Conservation (phyloP, 2,113 vertebrate genomes). For the Brachyhypopomus occidentalis region DNA sequence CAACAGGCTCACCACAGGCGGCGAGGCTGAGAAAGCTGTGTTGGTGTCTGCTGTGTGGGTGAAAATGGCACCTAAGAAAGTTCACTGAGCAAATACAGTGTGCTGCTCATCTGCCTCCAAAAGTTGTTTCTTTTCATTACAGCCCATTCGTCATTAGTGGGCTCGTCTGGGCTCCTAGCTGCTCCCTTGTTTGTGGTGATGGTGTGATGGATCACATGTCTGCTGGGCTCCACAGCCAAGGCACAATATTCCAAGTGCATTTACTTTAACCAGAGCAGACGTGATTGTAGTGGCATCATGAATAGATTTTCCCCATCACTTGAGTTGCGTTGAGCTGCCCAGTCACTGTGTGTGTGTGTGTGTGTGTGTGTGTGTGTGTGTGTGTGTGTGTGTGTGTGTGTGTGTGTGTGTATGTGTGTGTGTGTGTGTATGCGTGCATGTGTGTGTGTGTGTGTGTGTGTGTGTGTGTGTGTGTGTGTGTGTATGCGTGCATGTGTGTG, state of each 20-base stretch:
- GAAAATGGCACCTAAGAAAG: slow-evolving; percentile 20
- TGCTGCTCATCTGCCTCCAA: slow-evolving; percentile 2
- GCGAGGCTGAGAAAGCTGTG: slow-evolving; percentile 6
- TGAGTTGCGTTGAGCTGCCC: neutral
- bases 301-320: slow-evolving; percentile 18
- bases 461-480: neutral
- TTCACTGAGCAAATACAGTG: slow-evolving; percentile 3
- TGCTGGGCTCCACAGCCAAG: neutral
- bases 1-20: neutral
- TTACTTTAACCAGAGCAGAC: slow-evolving; percentile 36
- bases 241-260: slow-evolving; percentile 36
- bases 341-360: slow-evolving; percentile 4
- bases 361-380: slow-evolving; percentile 7
- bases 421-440: slow-evolving; percentile 8
- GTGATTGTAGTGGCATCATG: neutral
- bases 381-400: slow-evolving; percentile 23
- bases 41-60: neutral
- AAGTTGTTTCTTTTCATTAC: neutral
- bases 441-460: slow-evolving; percentile 16
- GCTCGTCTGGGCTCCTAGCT: neutral
- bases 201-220: neutral
- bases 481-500: slow-evolving; percentile 1
- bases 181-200: neutral
- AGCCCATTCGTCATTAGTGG: slow-evolving; percentile 1
- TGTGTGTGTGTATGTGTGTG: slow-evolving; percentile 14